phyloP scores from a whole-genome alignment of 2,888 invertebrate species.

The Pollenia angustigena region DNA sequence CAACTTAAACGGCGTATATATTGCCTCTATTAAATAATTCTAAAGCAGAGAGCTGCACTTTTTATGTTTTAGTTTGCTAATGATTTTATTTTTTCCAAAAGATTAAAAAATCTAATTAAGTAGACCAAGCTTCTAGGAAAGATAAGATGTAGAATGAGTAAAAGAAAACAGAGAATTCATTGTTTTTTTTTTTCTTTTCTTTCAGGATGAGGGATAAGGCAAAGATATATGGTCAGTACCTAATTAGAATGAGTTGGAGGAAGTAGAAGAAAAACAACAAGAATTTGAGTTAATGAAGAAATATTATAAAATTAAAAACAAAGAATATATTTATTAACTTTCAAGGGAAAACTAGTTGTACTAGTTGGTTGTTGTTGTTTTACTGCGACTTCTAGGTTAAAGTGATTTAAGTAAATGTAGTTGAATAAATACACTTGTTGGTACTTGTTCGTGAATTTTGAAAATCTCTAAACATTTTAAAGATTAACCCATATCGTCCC shows the following conservation, averaged over 20 bases:
- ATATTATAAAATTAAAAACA: background rate
- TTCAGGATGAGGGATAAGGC: background rate
- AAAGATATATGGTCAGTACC: conserved; percentile 14
- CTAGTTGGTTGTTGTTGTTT: too few relatives aligned
- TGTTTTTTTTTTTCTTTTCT: background rate
- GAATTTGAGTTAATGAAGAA: background rate
- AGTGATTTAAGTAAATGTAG: too few relatives aligned
- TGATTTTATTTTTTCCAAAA: conserved; percentile 35
- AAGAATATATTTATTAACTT: background rate
- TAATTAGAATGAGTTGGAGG: background rate
- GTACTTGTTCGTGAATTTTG: too few relatives aligned
- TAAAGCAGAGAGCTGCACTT: background rate
- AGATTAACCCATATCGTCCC: too few relatives aligned
- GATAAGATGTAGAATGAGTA: background rate
- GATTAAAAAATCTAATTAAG: conserved; percentile 66
- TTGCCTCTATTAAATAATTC: conserved; percentile 40
- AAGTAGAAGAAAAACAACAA: conserved; percentile 1
- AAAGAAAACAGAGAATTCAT: background rate
- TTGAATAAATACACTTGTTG: too few relatives aligned
- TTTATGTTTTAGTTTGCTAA: conserved; percentile 24
- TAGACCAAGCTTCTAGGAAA: conserved; percentile 19
- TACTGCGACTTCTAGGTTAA: too few relatives aligned
- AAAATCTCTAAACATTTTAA: too few relatives aligned
- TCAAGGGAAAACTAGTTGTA: too few relatives aligned
- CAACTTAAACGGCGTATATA: conserved; percentile 40